Evolutionary conservation across 2,797 vertebrate genomes (phyloP).

Genomic region (Tauraco hartlaubi): DNA sequence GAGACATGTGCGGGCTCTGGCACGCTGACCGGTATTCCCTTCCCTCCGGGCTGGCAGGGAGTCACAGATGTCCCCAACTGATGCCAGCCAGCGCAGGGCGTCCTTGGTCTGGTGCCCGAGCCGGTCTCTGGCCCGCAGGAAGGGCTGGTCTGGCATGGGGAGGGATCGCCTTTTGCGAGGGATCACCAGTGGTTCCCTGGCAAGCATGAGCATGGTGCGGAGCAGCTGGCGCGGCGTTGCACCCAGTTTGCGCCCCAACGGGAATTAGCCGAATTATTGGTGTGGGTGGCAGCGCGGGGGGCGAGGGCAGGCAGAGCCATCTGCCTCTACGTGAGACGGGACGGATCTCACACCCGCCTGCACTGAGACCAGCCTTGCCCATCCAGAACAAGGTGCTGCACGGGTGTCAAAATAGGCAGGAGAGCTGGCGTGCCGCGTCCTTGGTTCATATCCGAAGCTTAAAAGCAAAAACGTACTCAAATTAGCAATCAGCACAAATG

Average conservation of each 20-base stretch:
- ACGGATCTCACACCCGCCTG: not conserved
- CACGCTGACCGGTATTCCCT: constrained; percentile 21
- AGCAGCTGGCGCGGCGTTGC: not conserved
- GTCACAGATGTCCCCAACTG: constrained; percentile 28
- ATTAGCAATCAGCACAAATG: constrained; percentile 29
- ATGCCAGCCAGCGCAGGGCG: not conserved
- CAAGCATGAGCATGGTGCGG: rapidly evolving
- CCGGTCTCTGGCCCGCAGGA: rapidly evolving
- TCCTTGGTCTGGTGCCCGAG: rapidly evolving
- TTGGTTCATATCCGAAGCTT: not conserved
- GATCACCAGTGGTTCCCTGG: not conserved
- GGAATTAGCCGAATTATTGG: not conserved
- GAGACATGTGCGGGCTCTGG: constrained; percentile 50
- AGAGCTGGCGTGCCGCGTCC: not conserved
- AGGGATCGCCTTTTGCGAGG: not conserved
- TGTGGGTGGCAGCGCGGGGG: not conserved
- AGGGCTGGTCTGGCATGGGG: not conserved
- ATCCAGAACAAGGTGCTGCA: not conserved
- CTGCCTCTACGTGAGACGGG: not conserved
- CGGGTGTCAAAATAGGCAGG: not conserved
- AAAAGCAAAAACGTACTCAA: not conserved
- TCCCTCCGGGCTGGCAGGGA: constrained; percentile 1
- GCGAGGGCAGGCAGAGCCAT: not conserved
- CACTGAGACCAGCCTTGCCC: not conserved
- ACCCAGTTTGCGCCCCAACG: rapidly evolving